Base-by-base conservation (phyloP, 2,797 vertebrate species). In the Xerus rutilus region DNA sequence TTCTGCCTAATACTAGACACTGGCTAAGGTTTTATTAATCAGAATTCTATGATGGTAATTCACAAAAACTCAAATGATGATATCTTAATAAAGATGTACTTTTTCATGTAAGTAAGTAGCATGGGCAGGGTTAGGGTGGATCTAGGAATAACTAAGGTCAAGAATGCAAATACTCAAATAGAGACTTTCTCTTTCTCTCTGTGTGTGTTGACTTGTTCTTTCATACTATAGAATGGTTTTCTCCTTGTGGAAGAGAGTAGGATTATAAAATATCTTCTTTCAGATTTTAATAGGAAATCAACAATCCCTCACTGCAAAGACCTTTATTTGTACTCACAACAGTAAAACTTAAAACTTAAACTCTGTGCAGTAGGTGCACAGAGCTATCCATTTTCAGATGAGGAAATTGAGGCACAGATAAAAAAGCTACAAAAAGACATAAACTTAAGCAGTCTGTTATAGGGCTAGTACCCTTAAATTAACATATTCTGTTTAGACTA, bases 31-130 rank as follows among this genome's bases (percentile, higher is more conserved):
- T 91, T 67, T 89, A 13, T 62, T 85, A 89, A 32, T 82, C 54
- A 88, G 78, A 86, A 89, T 92, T 81, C n/a, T 67, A 67, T 65
- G 67, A 18, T 11, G 85, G 28, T 21, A 85, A 47, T 85, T 59
- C 69, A 52, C 13, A 92, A 39, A 81, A 90, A 85, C 10, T 35
- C 47, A 85, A 30, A 49, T 88, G 59, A 94, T 92, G 52, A 30
- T 64, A 25, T 62, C 78, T 79, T 86, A 77, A 90, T 88, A 73
- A 79, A 93, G 67, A 78, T 18, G 28, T 62, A 72, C 35, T 86
- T 32, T 90, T 94, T 89, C 25, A 25, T 9, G 20, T 69, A 21
- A n/a, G 57, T 8, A 45, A 70, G 70, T 39, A 73, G 11, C 32
- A 35, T 28, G n/a, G 3, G 23, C 6, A 43, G 43, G 25, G 3